Conservation (phyloP, 2,888 invertebrate genomes). For the Teleiodes luculella region DNA sequence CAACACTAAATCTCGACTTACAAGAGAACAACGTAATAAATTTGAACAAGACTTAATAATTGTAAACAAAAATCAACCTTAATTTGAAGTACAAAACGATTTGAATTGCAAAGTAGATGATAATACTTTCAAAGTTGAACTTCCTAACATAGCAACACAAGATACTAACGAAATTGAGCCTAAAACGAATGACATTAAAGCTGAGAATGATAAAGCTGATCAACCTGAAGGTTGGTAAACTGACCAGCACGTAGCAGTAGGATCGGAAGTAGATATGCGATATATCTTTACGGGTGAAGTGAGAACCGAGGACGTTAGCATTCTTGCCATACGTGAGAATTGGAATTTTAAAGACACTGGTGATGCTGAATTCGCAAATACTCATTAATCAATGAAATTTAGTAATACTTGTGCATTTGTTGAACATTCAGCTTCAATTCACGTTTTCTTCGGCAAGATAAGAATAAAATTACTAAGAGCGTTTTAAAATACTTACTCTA, state of each 20-base stretch:
- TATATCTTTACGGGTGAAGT: conserved; percentile 28
- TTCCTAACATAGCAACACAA: conserved; percentile 4
- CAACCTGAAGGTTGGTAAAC: conserved; percentile 28
- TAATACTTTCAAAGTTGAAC: conserved; percentile 24
- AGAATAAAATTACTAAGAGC: no score
- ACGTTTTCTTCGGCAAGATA: no score
- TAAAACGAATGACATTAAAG: conserved; percentile 4
- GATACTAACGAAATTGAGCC: conserved; percentile 7
- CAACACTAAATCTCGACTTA: conserved; percentile 20
- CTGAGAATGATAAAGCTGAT: conserved; percentile 6
- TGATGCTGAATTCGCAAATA: not conserved
- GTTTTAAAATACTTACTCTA: no score
- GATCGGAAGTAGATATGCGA: conserved; percentile 27
- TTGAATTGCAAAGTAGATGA: conserved; percentile 9
- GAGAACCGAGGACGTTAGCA: conserved; percentile 20
- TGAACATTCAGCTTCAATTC: no score
- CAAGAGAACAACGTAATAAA: not conserved
- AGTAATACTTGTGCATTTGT: no score
- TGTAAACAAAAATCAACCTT: conserved; percentile 12
- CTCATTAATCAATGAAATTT: not conserved
- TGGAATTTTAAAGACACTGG: not conserved
- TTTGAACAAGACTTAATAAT: not conserved
- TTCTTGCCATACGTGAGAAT: conserved; percentile 12
- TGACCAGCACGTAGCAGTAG: conserved; percentile 26
- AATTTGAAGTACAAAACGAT: conserved; percentile 1